Conservation (phyloP, 2,797 vertebrate genomes). For the Cyprinella venusta region DNA sequence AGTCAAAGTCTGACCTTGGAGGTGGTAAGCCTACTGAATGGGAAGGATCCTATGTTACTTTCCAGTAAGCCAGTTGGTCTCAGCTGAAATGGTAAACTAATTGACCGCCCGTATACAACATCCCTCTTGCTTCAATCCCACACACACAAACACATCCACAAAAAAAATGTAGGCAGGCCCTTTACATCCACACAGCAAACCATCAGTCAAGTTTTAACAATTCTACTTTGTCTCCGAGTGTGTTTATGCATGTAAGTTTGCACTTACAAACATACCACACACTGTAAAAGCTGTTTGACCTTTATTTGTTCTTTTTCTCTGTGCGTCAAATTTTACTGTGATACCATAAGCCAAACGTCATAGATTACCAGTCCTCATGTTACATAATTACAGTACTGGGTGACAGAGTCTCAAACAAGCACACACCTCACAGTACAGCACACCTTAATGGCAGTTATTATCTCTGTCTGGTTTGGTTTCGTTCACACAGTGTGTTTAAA, state of each 20-base stretch:
- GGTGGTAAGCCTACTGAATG: conserved; percentile 39
- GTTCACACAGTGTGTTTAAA: conserved; percentile 30
- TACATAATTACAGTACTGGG: conserved; percentile 20
- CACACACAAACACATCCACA: conserved; percentile 4
- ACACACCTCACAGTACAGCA: conserved; percentile 36
- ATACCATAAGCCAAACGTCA: background rate
- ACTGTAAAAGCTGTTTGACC: background rate
- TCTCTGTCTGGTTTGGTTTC: conserved; percentile 31
- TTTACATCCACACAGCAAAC: conserved; percentile 6
- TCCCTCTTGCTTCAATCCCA: conserved; percentile 50
- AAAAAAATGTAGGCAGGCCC: background rate
- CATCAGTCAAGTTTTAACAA: conserved; percentile 50
- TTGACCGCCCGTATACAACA: conserved; percentile 60
- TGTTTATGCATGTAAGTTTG: conserved; percentile 41
- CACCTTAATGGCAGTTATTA: conserved; percentile 36
- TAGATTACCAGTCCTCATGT: conserved; percentile 15
- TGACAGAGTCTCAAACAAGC: conserved; percentile 32
- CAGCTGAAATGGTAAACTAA: conserved; percentile 58
- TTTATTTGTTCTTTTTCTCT: background rate
- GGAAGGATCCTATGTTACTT: conserved; percentile 46
- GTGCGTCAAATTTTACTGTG: conserved; percentile 58
- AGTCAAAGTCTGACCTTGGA: conserved; percentile 23
- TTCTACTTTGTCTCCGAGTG: conserved; percentile 35
- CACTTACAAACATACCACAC: conserved; percentile 7
- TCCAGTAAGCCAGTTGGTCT: conserved; percentile 53